Evolutionary conservation across 2,113 vertebrate species (phyloP).

Genomic region (Larimichthys crocea): DNA sequence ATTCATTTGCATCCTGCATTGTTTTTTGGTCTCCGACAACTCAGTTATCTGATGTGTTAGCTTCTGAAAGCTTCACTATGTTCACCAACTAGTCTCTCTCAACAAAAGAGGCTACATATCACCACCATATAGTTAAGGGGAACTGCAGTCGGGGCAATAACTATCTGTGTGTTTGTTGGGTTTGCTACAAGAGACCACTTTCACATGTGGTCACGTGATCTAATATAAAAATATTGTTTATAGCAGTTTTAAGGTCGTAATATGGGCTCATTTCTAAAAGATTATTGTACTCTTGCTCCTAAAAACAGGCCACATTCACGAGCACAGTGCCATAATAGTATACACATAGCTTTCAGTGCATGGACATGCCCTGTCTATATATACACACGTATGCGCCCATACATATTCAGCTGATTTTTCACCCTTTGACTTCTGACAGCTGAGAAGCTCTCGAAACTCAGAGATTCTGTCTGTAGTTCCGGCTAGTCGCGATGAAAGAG

Average conservation of each 20-base stretch:
- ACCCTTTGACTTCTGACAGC: not conserved
- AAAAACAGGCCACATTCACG: not conserved
- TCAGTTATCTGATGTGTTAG: not conserved
- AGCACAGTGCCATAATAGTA: not conserved
- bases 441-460: slow-evolving; percentile 4
- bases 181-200: too few relatives aligned
- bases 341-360: not conserved
- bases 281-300: too few relatives aligned
- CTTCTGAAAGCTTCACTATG: not conserved
- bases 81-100: too few relatives aligned
- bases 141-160: too few relatives aligned
- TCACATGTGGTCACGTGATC: too few relatives aligned
- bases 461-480: slow-evolving; percentile 23
- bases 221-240: too few relatives aligned
- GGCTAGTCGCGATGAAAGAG: slow-evolving; percentile 13
- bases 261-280: too few relatives aligned
- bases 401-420: slow-evolving; percentile 8
- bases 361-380: not conserved
- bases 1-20: too few relatives aligned
- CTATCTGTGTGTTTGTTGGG: too few relatives aligned
- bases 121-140: too few relatives aligned
- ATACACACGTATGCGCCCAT: not conserved
- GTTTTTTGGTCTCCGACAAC: not conserved
- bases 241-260: too few relatives aligned
- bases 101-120: too few relatives aligned